Percentiles rank a stretch among this genome's conserved stretches.
phyloP scores from a whole-genome alignment of 2,113 vertebrate genomes.

The Chiloscyllium plagiosum region DNA sequence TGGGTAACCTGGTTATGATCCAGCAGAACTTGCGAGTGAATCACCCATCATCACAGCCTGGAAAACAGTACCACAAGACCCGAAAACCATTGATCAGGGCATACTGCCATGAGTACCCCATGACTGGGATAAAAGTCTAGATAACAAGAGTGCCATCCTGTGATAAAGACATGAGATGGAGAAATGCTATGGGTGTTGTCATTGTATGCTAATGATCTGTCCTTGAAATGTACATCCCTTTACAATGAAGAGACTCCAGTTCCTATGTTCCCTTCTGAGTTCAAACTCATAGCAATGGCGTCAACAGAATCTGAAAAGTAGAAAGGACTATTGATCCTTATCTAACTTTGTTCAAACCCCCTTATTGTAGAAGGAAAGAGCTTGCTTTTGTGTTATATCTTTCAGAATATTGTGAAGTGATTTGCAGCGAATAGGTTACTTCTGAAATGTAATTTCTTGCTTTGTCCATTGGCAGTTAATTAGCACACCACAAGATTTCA shows the following conservation, averaged over 20 bases:
- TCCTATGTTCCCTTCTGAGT: background rate
- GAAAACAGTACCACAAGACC: too few relatives aligned
- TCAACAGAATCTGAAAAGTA: background rate
- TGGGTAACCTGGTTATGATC: too few relatives aligned
- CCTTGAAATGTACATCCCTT: background rate
- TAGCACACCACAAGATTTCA: background rate
- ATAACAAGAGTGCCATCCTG: background rate
- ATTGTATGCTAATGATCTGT: background rate
- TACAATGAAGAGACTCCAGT: background rate
- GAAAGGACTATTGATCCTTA: background rate
- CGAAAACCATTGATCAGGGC: too few relatives aligned
- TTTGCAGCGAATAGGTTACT: background rate
- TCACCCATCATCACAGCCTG: too few relatives aligned
- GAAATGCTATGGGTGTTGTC: background rate
- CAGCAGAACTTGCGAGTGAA: too few relatives aligned
- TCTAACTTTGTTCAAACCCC: background rate
- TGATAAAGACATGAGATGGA: background rate
- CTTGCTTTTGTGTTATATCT: background rate
- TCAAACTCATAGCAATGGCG: background rate
- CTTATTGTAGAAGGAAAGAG: too few relatives aligned
- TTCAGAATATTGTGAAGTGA: background rate
- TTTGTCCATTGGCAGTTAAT: background rate
- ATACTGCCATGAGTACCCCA: too few relatives aligned
- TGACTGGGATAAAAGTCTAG: too few relatives aligned
- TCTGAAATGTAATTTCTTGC: background rate